phyloP scores from a whole-genome alignment of 2,113 vertebrate genomes.

The Dipodomys ordii region DNA sequence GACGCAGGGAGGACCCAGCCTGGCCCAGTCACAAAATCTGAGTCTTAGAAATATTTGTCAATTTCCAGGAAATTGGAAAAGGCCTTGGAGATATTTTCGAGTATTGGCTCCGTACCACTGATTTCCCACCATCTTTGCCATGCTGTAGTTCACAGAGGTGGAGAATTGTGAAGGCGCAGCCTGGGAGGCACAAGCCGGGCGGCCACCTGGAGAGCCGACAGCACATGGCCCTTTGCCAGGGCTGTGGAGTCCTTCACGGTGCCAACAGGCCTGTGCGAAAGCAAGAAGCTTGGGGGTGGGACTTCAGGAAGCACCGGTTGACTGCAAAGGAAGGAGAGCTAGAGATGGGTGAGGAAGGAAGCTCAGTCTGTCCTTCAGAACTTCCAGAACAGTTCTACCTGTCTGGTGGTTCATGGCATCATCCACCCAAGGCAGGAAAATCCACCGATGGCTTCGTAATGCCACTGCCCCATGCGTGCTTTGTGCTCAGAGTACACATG shows the following conservation, averaged over 20 bases:
- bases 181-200: neutral
- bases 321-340: neutral
- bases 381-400: neutral
- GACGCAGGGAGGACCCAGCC: neutral
- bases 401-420: neutral
- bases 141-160: constrained; percentile 30
- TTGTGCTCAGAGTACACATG: neutral
- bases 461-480: too few relatives aligned
- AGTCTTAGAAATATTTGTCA: constrained; percentile 68
- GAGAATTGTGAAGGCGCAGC: neutral
- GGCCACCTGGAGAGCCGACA: neutral
- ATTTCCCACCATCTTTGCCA: constrained; percentile 25
- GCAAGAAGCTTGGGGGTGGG: neutral
- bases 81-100: constrained; percentile 61
- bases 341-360: neutral
- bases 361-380: neutral
- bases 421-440: neutral
- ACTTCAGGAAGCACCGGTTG: neutral
- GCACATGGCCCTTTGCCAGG: neutral
- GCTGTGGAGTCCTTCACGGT: neutral
- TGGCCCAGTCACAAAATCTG: neutral
- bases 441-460: neutral
- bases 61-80: constrained; percentile 79
- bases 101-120: constrained; percentile 55
- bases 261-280: neutral